Evolutionary conservation across 2,797 vertebrate genomes (phyloP).

Genomic region (Epinephelus malabaricus): DNA sequence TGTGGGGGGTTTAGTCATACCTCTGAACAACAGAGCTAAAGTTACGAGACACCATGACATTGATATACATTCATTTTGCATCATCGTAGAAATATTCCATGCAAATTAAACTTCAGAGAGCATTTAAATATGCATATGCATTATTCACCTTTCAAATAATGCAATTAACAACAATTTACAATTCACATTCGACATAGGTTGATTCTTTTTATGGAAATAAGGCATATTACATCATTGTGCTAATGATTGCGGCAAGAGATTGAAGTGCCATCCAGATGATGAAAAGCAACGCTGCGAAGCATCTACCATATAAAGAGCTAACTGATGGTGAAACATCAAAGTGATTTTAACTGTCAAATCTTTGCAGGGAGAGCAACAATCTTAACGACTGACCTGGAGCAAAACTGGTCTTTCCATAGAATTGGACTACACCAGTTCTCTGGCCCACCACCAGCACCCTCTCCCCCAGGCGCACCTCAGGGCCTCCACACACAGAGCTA

Average conservation of each 20-base stretch:
- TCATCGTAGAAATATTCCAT: not conserved
- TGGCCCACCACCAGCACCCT: conserved; percentile 96
- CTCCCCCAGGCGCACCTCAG: conserved; percentile 85
- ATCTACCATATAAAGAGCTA: not conserved
- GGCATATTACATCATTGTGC: not conserved
- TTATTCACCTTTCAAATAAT: conserved; percentile 3
- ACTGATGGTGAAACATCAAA: not conserved
- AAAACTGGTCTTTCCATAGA: conserved; percentile 94
- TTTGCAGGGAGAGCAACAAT: conserved; percentile 31
- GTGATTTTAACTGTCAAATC: not conserved
- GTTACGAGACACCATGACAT: not conserved
- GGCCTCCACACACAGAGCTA: conserved; percentile 79
- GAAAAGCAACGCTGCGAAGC: not conserved
- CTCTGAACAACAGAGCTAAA: not conserved
- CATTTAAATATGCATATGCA: not conserved
- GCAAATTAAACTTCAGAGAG: not conserved
- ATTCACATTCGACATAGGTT: not conserved
- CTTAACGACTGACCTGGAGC: conserved; percentile 90
- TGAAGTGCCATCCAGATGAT: not conserved
- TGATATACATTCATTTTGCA: not conserved
- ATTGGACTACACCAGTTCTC: conserved; percentile 92
- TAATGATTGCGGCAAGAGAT: not conserved
- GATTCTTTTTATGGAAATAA: not conserved
- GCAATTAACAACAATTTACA: not conserved
- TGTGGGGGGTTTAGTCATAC: not conserved